Evolutionary conservation across 2,888 invertebrate genomes (phyloP), one percentile per base, ranked within the genome.

Genomic region (Hipparchia sbordonii): DNA sequence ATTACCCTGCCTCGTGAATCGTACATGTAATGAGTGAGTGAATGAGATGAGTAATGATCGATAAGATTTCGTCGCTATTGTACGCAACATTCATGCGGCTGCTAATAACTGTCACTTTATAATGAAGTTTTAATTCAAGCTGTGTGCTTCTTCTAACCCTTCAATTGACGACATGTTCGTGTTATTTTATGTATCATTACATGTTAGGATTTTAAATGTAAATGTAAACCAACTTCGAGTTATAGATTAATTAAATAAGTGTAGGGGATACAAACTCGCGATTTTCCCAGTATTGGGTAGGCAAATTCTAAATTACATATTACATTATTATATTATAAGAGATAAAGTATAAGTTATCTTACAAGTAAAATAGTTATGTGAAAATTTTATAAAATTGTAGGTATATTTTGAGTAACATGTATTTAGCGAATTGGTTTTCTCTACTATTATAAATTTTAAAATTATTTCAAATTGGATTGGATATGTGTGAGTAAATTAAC

Each of bases 401-500:
- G 39, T 39, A 76, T 59, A 23, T 61, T 54, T 54, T 77, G 69
- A 74, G 70, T 76, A 73, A 75, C 13, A 69, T 72, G 72, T 78
- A 76, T 76, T 79, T 80, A 77, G 76, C 75, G 67, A 76, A 79
- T 76, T 77, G 68, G 76, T 79, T 77, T 79, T 78, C 78, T 77
- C 72, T 77, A 74, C 71, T 76, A 80, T 79, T 68, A 68, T 71
- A 70, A 23, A 60, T 39, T 39, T 70, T 70, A 82, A 80, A 82
- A 77, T 85, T 82, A 84, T 84, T 82, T 84, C 83, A 87, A 88
- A 85, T 81, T 88, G 89, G 89, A 85, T 81, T 88, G 89, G 89
- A 91, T 88, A 80, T 85, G 88, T 91, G 90, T 92, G 88, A 91
- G 89, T 92, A 91, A 90, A 85, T 84, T 87, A 84, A 84, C 83